phyloP scores from a whole-genome alignment of 2,797 vertebrate genomes.

The Cossypha niveicapilla region DNA sequence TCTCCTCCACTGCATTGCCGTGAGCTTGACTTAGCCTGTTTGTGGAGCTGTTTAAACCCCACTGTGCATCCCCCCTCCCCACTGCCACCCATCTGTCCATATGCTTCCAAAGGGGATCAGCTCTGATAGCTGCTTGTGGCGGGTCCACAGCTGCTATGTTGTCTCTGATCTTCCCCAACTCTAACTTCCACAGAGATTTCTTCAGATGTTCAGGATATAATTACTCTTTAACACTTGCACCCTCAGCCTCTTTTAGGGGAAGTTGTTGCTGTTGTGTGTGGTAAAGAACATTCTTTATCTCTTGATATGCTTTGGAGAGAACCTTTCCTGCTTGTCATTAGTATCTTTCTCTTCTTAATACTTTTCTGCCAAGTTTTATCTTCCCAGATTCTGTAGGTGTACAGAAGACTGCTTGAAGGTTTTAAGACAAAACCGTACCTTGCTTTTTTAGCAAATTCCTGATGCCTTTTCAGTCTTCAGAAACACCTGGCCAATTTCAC shows the following conservation, averaged over 20 bases:
- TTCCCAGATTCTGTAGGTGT: not conserved
- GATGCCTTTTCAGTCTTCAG: not conserved
- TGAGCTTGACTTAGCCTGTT: not conserved
- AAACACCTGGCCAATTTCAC: not conserved
- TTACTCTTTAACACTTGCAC: not conserved
- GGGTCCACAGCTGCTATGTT: not conserved
- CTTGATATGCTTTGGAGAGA: not conserved
- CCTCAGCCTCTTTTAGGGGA: not conserved
- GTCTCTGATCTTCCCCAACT: not conserved
- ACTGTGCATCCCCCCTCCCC: not conserved
- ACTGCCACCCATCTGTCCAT: not conserved
- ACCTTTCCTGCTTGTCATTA: not conserved
- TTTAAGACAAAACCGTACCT: not conserved
- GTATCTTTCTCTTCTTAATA: not conserved
- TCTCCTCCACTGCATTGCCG: not conserved
- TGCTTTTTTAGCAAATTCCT: not conserved
- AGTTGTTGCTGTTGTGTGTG: not conserved
- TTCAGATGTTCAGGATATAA: not conserved
- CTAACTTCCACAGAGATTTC: not conserved
- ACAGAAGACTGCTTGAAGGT: not conserved
- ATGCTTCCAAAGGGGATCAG: not conserved
- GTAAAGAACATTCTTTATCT: not conserved
- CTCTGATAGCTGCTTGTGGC: accelerated
- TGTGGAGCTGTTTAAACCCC: not conserved
- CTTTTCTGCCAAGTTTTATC: not conserved